These are phyloP conservation scores for Ephydatia muelleri DNA, from an alignment of 37 sponge, comb jelly and placozoan species.

Conservation along the genomic window DNA sequence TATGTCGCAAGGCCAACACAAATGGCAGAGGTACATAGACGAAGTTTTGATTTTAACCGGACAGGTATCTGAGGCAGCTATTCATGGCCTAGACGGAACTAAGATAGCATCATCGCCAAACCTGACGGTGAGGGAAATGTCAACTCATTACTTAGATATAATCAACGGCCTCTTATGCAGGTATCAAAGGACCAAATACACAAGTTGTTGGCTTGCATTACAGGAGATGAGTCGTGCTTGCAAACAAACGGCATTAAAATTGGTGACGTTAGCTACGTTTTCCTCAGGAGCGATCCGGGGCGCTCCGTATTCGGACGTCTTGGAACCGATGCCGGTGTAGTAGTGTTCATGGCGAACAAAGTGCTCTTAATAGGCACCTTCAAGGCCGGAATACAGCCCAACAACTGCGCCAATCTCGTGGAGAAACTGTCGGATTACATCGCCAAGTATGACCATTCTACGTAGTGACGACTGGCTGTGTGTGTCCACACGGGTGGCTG, in stretches of 20 bases:
- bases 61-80: conserved; percentile 79
- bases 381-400: conserved; percentile 66
- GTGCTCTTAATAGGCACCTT: conserved; percentile 68
- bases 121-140: conserved; percentile 41
- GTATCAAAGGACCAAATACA: conserved; percentile 49
- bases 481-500: no score
- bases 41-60: conserved; percentile 67
- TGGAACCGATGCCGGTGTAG: conserved; percentile 62
- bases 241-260: conserved; percentile 56
- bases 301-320: conserved; percentile 55
- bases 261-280: conserved; percentile 47
- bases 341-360: conserved; percentile 56
- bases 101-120: conserved; percentile 62
- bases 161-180: conserved; percentile 21
- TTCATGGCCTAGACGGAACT: conserved; percentile 71
- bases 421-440: conserved; percentile 78
- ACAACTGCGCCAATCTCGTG: conserved; percentile 67
- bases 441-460: conserved; percentile 27
- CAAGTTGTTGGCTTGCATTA: conserved; percentile 53
- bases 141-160: not conserved
- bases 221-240: conserved; percentile 49
- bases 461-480: no score
- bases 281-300: conserved; percentile 38
- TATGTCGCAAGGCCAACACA: not conserved
- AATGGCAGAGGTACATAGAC: conserved; percentile 81